Percentiles rank a stretch among this genome's conserved stretches.
These are phyloP conservation scores for Lithobates sylvaticus DNA, from an alignment of 2,797 vertebrate genomes.

Conservation along the genomic window DNA sequence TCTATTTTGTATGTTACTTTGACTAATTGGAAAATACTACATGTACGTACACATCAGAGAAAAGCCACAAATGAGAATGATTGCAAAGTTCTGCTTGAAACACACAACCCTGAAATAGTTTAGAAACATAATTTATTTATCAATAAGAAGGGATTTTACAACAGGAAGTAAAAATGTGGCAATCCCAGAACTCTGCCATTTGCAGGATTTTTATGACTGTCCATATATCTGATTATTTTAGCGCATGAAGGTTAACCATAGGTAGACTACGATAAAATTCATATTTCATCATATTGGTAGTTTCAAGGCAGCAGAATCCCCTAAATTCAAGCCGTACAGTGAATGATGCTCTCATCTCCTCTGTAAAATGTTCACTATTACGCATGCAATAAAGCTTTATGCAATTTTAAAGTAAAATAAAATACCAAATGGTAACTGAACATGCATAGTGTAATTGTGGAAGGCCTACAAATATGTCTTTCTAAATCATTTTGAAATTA, in stretches of 20 bases:
- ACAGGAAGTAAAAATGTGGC: constrained; percentile 20
- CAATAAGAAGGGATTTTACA: constrained; percentile 16
- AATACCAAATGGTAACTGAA: constrained; percentile 26
- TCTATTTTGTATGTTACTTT: no score
- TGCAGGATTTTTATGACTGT: not conserved
- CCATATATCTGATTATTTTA: constrained; percentile 1
- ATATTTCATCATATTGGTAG: constrained; percentile 33
- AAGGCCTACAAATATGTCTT: constrained; percentile 6
- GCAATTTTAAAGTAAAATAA: constrained; percentile 50
- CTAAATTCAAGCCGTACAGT: constrained; percentile 8
- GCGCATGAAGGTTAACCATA: constrained; percentile 41
- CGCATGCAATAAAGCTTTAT: constrained; percentile 42
- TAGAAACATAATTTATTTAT: constrained; percentile 35
- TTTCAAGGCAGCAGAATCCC: not conserved
- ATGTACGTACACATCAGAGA: not conserved
- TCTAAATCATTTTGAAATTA: constrained; percentile 4
- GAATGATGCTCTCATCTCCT: constrained; percentile 9
- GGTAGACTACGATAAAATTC: constrained; percentile 37
- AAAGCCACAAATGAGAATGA: not conserved
- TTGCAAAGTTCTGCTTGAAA: not conserved
- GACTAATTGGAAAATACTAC: not conserved
- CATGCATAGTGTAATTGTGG: constrained; percentile 5
- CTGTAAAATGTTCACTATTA: constrained; percentile 30
- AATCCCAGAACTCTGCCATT: constrained; percentile 12
- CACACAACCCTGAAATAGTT: not conserved